These are phyloP conservation scores for Fragum fragum DNA, from an alignment of 2,888 invertebrate species.

Conservation along the genomic window DNA sequence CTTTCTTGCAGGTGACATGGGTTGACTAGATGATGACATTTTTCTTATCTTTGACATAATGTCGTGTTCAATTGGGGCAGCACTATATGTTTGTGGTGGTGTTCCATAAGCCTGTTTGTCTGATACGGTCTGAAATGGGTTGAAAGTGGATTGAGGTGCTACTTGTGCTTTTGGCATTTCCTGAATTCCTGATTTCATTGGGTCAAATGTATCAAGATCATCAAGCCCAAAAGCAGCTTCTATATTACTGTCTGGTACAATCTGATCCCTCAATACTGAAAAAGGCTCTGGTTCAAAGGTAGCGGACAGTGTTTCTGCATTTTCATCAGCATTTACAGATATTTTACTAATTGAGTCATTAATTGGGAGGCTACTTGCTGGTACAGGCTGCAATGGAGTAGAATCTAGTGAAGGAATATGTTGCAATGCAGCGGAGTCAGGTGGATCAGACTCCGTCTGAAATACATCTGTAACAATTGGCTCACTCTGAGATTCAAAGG, in stretches of 20 bases:
- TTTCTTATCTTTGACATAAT: constrained; percentile 63
- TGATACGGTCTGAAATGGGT: constrained; percentile 22
- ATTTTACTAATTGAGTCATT: too few relatives aligned
- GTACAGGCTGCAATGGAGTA: neutral
- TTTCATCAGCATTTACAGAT: too few relatives aligned
- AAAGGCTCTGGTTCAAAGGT: neutral
- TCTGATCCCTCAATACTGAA: neutral
- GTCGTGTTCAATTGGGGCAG: constrained; percentile 48
- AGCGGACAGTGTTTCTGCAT: neutral
- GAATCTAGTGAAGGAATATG: neutral
- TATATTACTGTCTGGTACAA: neutral
- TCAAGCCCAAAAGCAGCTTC: constrained; percentile 41
- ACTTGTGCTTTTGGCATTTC: neutral
- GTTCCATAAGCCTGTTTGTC: constrained; percentile 15
- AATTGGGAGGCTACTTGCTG: neutral
- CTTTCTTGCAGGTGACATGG: constrained; percentile 62
- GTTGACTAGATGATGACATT: constrained; percentile 48
- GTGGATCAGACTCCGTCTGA: neutral
- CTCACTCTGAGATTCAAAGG: too few relatives aligned
- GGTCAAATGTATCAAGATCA: constrained; percentile 65
- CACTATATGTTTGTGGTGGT: constrained; percentile 31
- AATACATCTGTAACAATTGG: too few relatives aligned
- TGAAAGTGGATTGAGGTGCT: neutral
- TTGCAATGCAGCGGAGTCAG: neutral
- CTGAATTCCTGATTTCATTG: constrained; percentile 47